Conservation (phyloP, 2,797 vertebrate species). For the Macropus fuliginosus region DNA sequence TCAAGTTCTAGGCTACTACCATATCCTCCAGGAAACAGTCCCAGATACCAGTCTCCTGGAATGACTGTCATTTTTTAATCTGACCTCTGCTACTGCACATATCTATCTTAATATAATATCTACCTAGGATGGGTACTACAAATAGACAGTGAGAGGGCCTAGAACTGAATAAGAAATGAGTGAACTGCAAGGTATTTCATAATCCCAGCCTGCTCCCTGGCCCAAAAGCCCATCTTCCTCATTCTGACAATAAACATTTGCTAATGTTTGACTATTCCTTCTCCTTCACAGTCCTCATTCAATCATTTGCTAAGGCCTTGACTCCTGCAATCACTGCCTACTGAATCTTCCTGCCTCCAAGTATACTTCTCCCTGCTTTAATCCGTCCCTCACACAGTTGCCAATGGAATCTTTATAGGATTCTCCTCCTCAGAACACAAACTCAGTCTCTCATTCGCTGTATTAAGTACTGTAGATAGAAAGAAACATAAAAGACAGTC, state of each 20-base stretch:
- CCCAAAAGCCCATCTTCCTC: background rate
- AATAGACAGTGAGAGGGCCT: background rate
- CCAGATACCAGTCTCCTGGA: background rate
- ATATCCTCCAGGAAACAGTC: background rate
- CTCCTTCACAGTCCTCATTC: background rate
- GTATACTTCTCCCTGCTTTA: background rate
- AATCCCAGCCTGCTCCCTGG: background rate
- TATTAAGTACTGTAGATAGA: background rate
- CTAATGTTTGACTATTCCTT: background rate
- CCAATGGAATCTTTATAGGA: background rate
- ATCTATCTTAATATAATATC: background rate
- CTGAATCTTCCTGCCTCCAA: background rate
- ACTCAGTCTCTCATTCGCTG: background rate
- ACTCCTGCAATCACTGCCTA: background rate
- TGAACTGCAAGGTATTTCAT: background rate
- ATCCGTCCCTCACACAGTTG: background rate
- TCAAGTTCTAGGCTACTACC: background rate
- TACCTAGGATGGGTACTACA: background rate
- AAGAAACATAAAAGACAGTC: background rate
- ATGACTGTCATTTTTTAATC: background rate
- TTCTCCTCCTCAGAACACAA: background rate
- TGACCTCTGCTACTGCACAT: background rate
- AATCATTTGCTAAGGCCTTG: background rate
- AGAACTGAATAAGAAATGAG: background rate
- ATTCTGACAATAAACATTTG: background rate